phyloP scores from a whole-genome alignment of 2,888 invertebrate genomes.

The Ectemnius cavifrons region DNA sequence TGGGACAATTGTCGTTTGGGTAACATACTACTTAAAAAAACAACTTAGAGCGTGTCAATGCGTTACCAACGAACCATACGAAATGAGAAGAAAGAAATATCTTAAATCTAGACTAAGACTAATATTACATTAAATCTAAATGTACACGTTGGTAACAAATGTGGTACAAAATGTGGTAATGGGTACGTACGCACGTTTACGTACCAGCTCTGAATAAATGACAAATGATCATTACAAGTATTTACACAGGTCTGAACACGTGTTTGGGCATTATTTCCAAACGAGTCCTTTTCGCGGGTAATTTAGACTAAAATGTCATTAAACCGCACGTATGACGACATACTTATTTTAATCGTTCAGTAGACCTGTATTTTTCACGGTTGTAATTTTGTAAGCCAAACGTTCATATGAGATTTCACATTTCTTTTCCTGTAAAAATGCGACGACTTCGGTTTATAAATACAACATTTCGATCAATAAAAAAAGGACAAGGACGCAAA shows the following conservation, averaged over 20 bases:
- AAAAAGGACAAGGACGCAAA: slow-evolving; percentile 17
- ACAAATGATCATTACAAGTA: slow-evolving; percentile 24
- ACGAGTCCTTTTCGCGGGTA: background rate
- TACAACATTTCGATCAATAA: slow-evolving; percentile 25
- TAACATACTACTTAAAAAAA: slow-evolving; percentile 56
- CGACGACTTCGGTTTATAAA: slow-evolving; percentile 30
- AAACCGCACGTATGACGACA: background rate
- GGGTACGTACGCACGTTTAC: slow-evolving; percentile 50
- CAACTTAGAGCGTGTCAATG: slow-evolving; percentile 49
- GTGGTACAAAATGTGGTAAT: slow-evolving; percentile 73
- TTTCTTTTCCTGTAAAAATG: slow-evolving; percentile 13
- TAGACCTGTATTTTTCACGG: background rate
- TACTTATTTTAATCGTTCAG: background rate
- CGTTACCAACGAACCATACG: slow-evolving; percentile 58
- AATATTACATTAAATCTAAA: slow-evolving; percentile 65
- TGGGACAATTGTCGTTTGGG: slow-evolving; percentile 63
- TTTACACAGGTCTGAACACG: background rate
- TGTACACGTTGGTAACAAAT: slow-evolving; percentile 76
- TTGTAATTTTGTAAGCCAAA: no score
- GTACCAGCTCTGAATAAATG: slow-evolving; percentile 33
- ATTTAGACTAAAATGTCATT: background rate
- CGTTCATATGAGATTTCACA: no score
- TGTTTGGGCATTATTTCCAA: background rate
- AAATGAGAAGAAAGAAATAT: slow-evolving; percentile 42
- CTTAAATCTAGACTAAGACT: slow-evolving; percentile 68